Conservation (phyloP, 2,113 vertebrate species). For the Thalassarche chlororhynchos region DNA sequence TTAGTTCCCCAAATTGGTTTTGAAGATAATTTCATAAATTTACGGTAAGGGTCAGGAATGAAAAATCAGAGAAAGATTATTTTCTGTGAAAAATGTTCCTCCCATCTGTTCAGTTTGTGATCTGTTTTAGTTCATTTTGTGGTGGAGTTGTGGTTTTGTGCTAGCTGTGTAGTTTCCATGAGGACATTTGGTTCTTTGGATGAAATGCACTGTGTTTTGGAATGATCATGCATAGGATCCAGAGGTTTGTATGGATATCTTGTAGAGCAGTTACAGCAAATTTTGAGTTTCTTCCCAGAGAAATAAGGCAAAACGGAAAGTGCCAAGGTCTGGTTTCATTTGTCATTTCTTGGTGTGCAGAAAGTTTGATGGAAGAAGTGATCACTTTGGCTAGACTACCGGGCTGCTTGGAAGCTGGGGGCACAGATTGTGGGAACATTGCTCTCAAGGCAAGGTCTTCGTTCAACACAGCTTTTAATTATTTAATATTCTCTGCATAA, state of each 20-base stretch:
- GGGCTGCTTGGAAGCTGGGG: not conserved
- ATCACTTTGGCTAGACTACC: not conserved
- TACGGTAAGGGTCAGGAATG: not conserved
- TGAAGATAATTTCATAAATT: not conserved
- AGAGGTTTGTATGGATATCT: not conserved
- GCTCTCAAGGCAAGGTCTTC: not conserved
- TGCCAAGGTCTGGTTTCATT: slow-evolving; percentile 27
- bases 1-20: not conserved
- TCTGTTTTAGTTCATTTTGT: not conserved
- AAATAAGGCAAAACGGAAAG: not conserved
- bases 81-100: not conserved
- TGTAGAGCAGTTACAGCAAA: not conserved
- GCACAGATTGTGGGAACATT: not conserved
- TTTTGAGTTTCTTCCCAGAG: slow-evolving; percentile 36
- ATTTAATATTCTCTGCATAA: not conserved
- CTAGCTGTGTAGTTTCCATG: not conserved
- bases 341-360: not conserved
- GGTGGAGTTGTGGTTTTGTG: slow-evolving; percentile 17
- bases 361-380: slow-evolving; percentile 5
- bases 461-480: not conserved
- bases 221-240: not conserved
- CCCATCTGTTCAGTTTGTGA: not conserved
- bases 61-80: not conserved
- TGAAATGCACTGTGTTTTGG: not conserved
- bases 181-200: not conserved